Percentiles rank a stretch among this genome's conserved stretches.
phyloP scores from a whole-genome alignment of 2,888 invertebrate species.

The Myopa testacea region DNA sequence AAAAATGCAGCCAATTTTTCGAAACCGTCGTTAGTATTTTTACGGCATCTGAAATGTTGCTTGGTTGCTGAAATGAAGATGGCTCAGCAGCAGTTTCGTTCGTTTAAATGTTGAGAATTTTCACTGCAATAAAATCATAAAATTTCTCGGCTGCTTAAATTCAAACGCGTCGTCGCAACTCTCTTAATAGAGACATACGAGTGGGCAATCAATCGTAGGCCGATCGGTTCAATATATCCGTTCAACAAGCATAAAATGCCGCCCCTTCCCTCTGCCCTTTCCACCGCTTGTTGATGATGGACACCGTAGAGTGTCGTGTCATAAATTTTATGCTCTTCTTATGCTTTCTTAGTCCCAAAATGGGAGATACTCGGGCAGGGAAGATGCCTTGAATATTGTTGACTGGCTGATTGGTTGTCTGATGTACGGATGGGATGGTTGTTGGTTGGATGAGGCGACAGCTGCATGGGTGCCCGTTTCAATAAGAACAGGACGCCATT shows the following conservation, averaged over 20 bases:
- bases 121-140: slow-evolving; percentile 31
- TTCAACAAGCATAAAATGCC: not conserved
- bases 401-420: no score
- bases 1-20: not conserved
- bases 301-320: not conserved
- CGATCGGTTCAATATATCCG: slow-evolving; percentile 38
- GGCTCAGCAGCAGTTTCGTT: not conserved
- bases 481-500: slow-evolving; percentile 19
- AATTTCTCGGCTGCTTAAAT: slow-evolving; percentile 9
- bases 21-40: not conserved
- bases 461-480: no score
- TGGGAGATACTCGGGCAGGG: no score
- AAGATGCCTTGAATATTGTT: no score
- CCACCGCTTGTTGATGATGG: no score
- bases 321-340: slow-evolving; percentile 24
- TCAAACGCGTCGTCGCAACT: slow-evolving; percentile 11
- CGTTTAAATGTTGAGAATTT: not conserved
- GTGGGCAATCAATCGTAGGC: slow-evolving; percentile 35
- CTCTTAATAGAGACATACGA: slow-evolving; percentile 49
- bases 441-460: no score
- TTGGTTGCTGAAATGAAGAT: slow-evolving; percentile 8
- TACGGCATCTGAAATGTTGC: not conserved
- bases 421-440: no score
- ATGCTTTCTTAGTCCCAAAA: not conserved
- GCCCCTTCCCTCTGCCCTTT: no score